Conservation (phyloP, 2,797 vertebrate genomes). For the Thripadectes ignobilis region DNA sequence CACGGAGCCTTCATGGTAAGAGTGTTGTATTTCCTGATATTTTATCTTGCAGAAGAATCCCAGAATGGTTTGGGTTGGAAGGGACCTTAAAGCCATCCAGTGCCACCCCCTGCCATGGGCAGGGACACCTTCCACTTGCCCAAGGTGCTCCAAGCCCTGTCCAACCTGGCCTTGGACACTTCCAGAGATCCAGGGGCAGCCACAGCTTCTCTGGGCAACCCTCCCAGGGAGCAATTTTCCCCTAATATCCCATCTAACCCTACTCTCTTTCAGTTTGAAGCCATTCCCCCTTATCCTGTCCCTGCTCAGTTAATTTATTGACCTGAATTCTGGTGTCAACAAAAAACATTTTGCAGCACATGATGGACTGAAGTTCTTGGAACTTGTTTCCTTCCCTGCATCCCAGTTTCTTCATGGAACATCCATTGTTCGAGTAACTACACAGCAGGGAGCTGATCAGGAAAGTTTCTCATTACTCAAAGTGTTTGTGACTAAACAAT, state of each 20-base stretch:
- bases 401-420: neutral
- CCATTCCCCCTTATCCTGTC: neutral
- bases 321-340: neutral
- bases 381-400: neutral
- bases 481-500: neutral
- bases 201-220: neutral
- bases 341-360: neutral
- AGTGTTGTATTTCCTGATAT: neutral
- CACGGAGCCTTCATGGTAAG: neutral
- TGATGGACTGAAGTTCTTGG: neutral
- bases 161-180: neutral
- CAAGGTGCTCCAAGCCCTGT: accelerated
- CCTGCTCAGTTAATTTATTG: neutral
- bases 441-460: neutral
- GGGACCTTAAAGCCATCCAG: neutral
- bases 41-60: neutral
- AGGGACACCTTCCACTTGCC: accelerated
- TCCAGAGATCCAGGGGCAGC: neutral
- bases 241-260: neutral
- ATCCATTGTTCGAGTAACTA: neutral
- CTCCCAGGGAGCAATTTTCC: accelerated
- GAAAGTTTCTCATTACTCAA: neutral
- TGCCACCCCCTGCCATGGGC: neutral
- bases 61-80: neutral
- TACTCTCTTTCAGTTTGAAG: neutral